Evolutionary conservation across 2,888 invertebrate genomes (phyloP), one percentile per base, ranked within the genome.

Genomic region (Sinohyriopsis cumingii): DNA sequence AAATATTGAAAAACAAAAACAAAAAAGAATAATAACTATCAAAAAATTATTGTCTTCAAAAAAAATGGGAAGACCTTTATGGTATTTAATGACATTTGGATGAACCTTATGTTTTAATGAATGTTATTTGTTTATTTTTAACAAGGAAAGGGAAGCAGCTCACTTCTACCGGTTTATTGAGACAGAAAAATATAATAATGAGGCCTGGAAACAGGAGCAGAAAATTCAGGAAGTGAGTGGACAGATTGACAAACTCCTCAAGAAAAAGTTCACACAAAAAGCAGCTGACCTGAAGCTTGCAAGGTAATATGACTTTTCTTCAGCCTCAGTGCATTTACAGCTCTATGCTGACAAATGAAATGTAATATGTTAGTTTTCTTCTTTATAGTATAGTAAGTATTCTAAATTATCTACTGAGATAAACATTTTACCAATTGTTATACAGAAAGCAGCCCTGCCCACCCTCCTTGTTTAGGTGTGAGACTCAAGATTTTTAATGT

Each of bases 81-180:
- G 33, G 33, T 33, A 45, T 45, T 45, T 12, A 12, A 45, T 45
- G 45, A 45, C 45, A 12, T 45, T 15, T 45, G 0, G 2, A 15
- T 12, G 0, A 15, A 45, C 3, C 45, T 45, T 12, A 45, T 45
- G 45, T 45, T 45, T 45, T 45, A 45, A 45, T 45, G 45, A 45
- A 45, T 12, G 12, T 45, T 2, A 45, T 12, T 45, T 45, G 7
- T 67, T 33, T 20, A n/a, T 55, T 12, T 25, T 54, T 59, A 72
- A 61, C 1, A 69, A 86, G 87, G 84, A 84, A 65, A 76, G 83
- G 67, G 78, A 82, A 65, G 66, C 69, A 24, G 67, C 73, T 25
- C 83, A 84, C 63, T 70, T 86, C 15, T 65, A 79, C 53, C 69
- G 80, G 64, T 86, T 83, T 77, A 67, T 87, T 63, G 82, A 82